Evolutionary conservation across 2,113 vertebrate genomes (phyloP), one percentile per base, ranked within the genome.

Genomic region (Bagarius yarrelli): DNA sequence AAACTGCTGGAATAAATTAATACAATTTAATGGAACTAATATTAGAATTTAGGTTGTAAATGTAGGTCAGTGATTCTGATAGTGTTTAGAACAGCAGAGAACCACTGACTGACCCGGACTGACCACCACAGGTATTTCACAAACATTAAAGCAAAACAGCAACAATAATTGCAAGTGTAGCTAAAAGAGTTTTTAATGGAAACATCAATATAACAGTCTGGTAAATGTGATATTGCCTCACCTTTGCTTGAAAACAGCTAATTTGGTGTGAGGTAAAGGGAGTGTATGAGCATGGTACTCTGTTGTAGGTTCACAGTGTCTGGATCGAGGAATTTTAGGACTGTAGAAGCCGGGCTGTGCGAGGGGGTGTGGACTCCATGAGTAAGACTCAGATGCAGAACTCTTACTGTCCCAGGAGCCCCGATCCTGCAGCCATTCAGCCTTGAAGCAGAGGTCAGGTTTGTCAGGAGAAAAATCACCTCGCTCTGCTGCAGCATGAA

Each of bases 311-410:
- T 78, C 81, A 50, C 71, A 77, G 14, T 66, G 72, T 57, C 61
- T 83, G 23, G 84, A 80, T 19, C 81, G 81, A 25, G 59, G 72
- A 59, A 80, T 73, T 78, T 85, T 71, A 13, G 81, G 77, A 76
- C 81, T 85, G 73, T 83, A 80, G 59, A 85, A 85, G 21, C 84
- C 84, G 8, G 84, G 78, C 59, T 80, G 81, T 66, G 81, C 56
- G 14, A 80, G 73, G 25, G 81, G 81, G 57, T 80, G 57, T 63
- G 55, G 50, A 57, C 21, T 60, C 32, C 27, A 64, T 23, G 79
- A 74, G 32, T 32, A 23, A 27, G 59, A 30, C 23, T 55, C 71
- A 44, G 0, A 19, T 34, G 56, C 44, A 56, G 47, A 55, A 21
- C 23, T 21, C 69, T 36, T 56, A 44, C 44, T 56, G 61, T 47